Conservation (phyloP, 2,888 invertebrate species). For the Agrochola macilenta region DNA sequence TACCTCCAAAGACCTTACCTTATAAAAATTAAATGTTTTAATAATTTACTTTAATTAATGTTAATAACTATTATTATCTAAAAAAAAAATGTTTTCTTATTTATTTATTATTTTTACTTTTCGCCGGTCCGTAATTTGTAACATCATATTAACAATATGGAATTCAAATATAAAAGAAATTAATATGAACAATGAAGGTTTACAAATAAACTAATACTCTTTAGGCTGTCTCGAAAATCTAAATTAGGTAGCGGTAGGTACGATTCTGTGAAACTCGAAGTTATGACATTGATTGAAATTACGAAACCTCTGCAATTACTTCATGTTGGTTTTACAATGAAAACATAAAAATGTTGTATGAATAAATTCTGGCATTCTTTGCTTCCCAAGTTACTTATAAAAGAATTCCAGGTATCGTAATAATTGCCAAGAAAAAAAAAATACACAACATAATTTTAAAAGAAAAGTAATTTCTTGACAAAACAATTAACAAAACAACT, state of each 20-base stretch:
- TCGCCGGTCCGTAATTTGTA: too few species aligned
- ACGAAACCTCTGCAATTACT: neutral
- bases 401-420: constrained; percentile 9
- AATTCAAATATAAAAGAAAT: too few species aligned
- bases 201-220: neutral
- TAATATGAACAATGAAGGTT: neutral
- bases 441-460: neutral
- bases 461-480: constrained; percentile 12
- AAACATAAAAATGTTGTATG: neutral
- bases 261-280: neutral
- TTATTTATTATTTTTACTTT: too few species aligned
- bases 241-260: neutral
- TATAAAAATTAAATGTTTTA: too few species aligned
- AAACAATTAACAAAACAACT: constrained; percentile 39
- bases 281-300: constrained; percentile 11
- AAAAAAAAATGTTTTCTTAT: too few species aligned
- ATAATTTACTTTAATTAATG: too few species aligned
- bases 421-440: neutral
- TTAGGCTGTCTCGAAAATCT: neutral
- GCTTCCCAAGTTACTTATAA: neutral
- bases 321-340: neutral
- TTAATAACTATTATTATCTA: too few species aligned
- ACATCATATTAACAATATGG: too few species aligned
- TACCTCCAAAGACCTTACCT: neutral
- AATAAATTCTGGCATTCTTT: neutral